A percentile compares a stretch with the other conserved stretches of the same genome.
These are phyloP conservation scores for Syngnathus scovelli DNA, from an alignment of 2,113 vertebrate genomes.

Conservation along the genomic window DNA sequence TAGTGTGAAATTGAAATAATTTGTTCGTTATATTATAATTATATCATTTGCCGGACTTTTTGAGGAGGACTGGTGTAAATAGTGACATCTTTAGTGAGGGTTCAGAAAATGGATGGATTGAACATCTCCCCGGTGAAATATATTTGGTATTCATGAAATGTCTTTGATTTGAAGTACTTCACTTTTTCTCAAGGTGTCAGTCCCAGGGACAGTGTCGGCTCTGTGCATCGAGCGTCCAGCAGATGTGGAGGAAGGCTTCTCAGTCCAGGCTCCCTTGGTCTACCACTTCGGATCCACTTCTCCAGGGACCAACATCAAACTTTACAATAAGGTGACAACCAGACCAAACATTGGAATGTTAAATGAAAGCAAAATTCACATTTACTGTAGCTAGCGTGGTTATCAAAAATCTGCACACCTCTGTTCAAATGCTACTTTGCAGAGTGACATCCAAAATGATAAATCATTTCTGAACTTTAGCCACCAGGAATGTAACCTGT, in stretches of 20 bases:
- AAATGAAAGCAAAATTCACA: background rate
- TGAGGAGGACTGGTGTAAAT: background rate
- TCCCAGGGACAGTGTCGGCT: conserved; percentile 91
- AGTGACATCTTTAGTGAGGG: background rate
- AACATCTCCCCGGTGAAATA: background rate
- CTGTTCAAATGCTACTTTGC: background rate
- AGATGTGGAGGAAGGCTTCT: conserved; percentile 95
- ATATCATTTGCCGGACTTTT: too few relatives aligned
- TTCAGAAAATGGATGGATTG: too few relatives aligned
- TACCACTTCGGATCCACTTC: conserved; percentile 98
- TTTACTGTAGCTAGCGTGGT: background rate
- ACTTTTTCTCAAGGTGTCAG: conserved; percentile 73
- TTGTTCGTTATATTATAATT: too few relatives aligned
- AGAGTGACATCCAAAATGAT: background rate
- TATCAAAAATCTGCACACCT: background rate
- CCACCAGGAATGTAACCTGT: too few relatives aligned
- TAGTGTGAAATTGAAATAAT: too few relatives aligned
- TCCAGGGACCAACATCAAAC: conserved; percentile 96
- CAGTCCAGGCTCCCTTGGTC: conserved; percentile 93
- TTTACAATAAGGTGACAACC: conserved; percentile 89
- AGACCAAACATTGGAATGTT: background rate
- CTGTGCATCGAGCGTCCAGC: conserved; percentile 94
- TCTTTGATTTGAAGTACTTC: background rate
- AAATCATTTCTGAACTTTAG: background rate
- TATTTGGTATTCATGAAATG: background rate